Evolutionary conservation across 2,888 invertebrate genomes (phyloP), one percentile per base, ranked within the genome.

Genomic region (Cryptocheilus praepositus): DNA sequence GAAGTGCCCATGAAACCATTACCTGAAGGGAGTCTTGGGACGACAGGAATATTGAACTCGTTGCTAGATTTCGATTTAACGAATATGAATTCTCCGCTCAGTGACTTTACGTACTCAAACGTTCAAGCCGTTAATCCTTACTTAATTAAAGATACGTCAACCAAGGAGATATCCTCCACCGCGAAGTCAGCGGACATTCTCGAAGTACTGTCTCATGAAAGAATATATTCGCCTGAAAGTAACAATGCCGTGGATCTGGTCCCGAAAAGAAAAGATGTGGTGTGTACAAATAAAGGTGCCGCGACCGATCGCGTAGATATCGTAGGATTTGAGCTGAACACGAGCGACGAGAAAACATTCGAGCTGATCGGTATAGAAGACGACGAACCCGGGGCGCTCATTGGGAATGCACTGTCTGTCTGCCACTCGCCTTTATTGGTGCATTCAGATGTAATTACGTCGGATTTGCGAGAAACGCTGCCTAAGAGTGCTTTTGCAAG

Each of bases 111-210:
- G 36, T 36, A 36, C 36, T 77, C 81, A 5, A 81, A 72, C 45
- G 71, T 77, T 4, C 76, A 80, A 25, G 73, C 79, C 46, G 75
- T 84, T 8, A 80, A 84, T 65, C 81, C 84, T 8, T 67, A 76
- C 19, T 64, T 83, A 3, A 73, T 77, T 25, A 71, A 69, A 22
- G 71, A 77, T 15, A 58, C 56, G 43, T 61, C 68, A 11, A 54
- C 58, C 11, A 46, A 66, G 13, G 56, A 74, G 22, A 52, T 61
- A n/a, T 63, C 53, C n/a, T 67, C 67, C 5, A 16, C 3, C 0
- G 15, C 5, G 13, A 62, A 59, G 21, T 22, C 51, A 22, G n/a
- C 22, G 7, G 53, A 58, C 19, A 16, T 4, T 36, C 59, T 25
- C 16, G 43, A 66, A 51, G 44, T 49, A 8, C 44, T 49, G 28